Evolutionary conservation across 1,140 invertebrate genomes (phyloP), one percentile per base, ranked within the genome.

Genomic region (Hesperophylax magnus): DNA sequence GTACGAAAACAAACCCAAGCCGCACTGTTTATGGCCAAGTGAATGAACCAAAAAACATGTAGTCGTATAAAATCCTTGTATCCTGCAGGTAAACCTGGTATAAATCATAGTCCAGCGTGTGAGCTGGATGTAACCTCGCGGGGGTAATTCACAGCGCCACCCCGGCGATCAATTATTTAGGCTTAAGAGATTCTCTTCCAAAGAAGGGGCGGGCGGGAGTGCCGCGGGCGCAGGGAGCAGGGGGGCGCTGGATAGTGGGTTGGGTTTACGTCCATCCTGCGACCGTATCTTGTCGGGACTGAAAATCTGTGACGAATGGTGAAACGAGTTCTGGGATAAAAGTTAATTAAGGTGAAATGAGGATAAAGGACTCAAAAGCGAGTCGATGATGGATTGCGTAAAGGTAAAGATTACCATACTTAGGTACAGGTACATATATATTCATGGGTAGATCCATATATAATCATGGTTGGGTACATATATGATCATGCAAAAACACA

Each of bases 111-210:
- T 17, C 27, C 15, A n/a, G 34, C 20, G 58, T 54, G 67, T 79
- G 67, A 24, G 52, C 58, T 56, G 78, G 58, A 47, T 67, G 61
- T 52, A n/a, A 67, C 77, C 39, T 71, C 67, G 67, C 39, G 56
- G 78, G 60, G 56, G 78, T 78, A 76, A 81, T 81, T 81, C 79
- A 81, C 69, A 58, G 24, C 56, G 27, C 74, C 74, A 53, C 79
- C 67, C 71, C 71, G 74, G 54, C 61, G 74, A 81, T 81, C 72
- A 81, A 81, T 81, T 81, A 81, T 81, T 81, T 77, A 81, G 61
- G 74, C 72, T 81, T 69, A 69, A 69, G 72, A 77, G 71, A 74
- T 71, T 77, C 72, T 60, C 22, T n/a, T 76, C 60, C 52, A n/a
- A 47, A 47, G 39, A n/a, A 11, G 39, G 39, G 11, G 39, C 39